Conservation (phyloP, 2,797 vertebrate species). For the Halcyon smyrnensis region DNA sequence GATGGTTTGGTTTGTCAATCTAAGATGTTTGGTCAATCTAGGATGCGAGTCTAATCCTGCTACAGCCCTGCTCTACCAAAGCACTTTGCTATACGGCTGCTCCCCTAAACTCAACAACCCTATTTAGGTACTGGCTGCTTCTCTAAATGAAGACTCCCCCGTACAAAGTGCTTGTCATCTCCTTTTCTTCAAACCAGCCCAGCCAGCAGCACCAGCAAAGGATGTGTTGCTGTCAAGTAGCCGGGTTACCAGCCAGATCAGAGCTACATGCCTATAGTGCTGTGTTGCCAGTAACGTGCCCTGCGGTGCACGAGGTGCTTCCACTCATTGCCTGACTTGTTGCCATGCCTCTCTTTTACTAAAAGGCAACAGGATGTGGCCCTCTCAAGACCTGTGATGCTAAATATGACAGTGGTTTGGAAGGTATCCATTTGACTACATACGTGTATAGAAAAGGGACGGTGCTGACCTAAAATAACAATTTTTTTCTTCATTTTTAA, state of each 20-base stretch:
- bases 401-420: not conserved
- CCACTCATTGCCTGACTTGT: not conserved
- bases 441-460: not conserved
- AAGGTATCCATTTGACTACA: not conserved
- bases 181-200: not conserved
- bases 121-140: not conserved
- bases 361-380: not conserved
- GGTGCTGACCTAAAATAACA: not conserved
- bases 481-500: not conserved
- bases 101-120: not conserved
- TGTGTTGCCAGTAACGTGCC: not conserved
- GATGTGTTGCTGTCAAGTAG: rapidly evolving
- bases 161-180: not conserved
- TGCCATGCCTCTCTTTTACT: too few species aligned
- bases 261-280: rapidly evolving
- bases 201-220: not conserved
- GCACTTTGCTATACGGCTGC: not conserved
- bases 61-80: not conserved
- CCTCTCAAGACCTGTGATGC: not conserved
- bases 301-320: not conserved
- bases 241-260: not conserved
- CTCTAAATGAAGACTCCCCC: not conserved
- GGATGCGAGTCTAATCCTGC: not conserved
- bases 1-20: too few species aligned
- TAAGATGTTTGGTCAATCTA: not conserved